Evolutionary conservation across 2,113 vertebrate species (phyloP), one percentile per base, ranked within the genome.

Genomic region (Sus scrofa): DNA sequence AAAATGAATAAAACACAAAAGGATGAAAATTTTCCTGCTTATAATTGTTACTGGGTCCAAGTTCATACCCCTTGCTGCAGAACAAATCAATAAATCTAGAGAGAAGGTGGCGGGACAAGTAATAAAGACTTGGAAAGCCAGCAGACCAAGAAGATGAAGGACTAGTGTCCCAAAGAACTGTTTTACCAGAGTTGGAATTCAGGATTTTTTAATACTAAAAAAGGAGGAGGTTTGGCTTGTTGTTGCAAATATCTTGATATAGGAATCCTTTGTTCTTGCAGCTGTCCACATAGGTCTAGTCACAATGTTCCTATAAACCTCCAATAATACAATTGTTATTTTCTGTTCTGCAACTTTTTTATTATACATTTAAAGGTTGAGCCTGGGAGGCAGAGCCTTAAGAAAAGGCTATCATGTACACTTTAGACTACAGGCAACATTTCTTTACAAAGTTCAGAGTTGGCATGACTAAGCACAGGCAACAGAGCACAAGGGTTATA

Each of bases 1-100:
- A 56, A 32, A 44, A 94, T 24, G 30, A 95, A 81, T 8, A 73
- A 94, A 44, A 20, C 34, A 63, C 34, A 96, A 96, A 50, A 30
- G 50, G 92, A 86, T 78, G 96, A 27, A 44, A 3, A 1, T 7
- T 34, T 91, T 87, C 15, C n/a, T n/a, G 52, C 58, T 15, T 54
- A 39, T 1, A n/a, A 78, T n/a, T 22, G 50, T 52, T 56, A 22
- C 30, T 30, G 20, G 22, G 50, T 22, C 18, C 50, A 77, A 54
- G 74, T 11, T 20, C 50, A 11, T 20, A 62, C 74, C 30, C 3
- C 18, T 78, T 30, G 39, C 50, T 2, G 1, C 12, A n/a, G 18
- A 19, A 78, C 11, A 56, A 30, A 19, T 50, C 75, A n/a, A 14
- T 56, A 14, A 30, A n/a, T 77, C 9, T 8, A 62, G 60, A 77